Conservation (phyloP, 2,888 invertebrate genomes). For the Saturnia pavonia region DNA sequence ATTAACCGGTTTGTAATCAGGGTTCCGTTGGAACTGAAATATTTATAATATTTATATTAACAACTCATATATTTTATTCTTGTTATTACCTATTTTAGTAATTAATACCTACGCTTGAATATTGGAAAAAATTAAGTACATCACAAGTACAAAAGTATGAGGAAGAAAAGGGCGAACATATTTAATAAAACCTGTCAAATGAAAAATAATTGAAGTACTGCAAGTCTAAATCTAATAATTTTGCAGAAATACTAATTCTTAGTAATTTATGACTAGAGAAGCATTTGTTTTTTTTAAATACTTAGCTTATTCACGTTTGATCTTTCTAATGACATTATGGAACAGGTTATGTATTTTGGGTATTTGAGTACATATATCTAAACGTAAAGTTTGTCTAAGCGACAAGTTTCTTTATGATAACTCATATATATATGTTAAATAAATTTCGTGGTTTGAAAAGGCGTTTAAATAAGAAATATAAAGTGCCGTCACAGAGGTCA, state of each 20-base stretch:
- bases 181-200: not conserved
- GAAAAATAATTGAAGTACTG: not conserved
- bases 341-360: not conserved
- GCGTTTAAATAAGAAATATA: not conserved
- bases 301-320: not conserved
- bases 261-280: not conserved
- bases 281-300: not conserved
- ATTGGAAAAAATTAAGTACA: too few species aligned
- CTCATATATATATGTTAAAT: not conserved
- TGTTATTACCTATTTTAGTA: not conserved
- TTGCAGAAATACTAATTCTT: not conserved
- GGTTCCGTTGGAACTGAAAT: conserved; percentile 11
- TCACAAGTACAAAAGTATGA: not conserved
- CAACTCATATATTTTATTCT: not conserved
- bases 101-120: not conserved
- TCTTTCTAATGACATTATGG: conserved; percentile 1
- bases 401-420: not conserved
- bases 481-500: not conserved
- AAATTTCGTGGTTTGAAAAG: not conserved
- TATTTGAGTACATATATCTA: not conserved
- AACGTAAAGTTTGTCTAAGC: not conserved
- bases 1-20: conserved; percentile 12
- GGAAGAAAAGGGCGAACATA: not conserved
- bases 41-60: too few species aligned
- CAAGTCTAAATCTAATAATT: too few species aligned